Evolutionary conservation across 35 echinoderm and acorn worm genomes (phyloP), one percentile per base, ranked within the genome.

Genomic region (Lytechinus variegatus): DNA sequence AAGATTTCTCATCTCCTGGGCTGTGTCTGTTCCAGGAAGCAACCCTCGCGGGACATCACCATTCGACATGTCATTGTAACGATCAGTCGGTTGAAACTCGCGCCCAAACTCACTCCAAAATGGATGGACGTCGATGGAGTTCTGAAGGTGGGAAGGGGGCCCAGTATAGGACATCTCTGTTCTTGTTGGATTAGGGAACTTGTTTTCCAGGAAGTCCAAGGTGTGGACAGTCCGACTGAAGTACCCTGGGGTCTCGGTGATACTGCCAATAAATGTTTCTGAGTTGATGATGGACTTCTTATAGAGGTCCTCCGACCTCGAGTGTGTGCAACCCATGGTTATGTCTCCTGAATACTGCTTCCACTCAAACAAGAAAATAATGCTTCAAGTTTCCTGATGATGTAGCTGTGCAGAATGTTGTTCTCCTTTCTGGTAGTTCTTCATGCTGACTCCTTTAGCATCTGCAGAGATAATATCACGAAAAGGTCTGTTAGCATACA

Each of bases 81-180:
- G 52, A 27, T 97, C 98, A 9, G 33, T 56, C 2, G 97, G 95
- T 12, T 94, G 55, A 95, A 93, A 95, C 33, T 99, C 95, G 8
- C 96, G 87, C 51, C 97, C 96, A 54, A 96, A 95, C 11, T 94
- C 55, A 86, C 96, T 86, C 96, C 97, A 98, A 94, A 98, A 99
- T 4, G 98, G 98, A 88, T 99, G 98, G 8, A 99, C 95, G 54
- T 99, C 98, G 9, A 96, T 71, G 9, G 98, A 99, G 88, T 97
- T 96, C 71, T 95, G 95, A 3, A 99, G 96, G 66, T 99, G 98
- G 60, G 98, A 99, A 0, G 98, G 98, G 28, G 98, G 98, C 13
- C 98, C 98, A 33, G 55, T 97, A 66, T 98, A 99, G 11, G 98
- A 97, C 98, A 99, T 99, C 66, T 99, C 98, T 16, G 89, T 55